These are phyloP conservation scores for Drosophila ercepeae DNA, from an alignment of 1,140 invertebrate genomes.

Conservation along the genomic window DNA sequence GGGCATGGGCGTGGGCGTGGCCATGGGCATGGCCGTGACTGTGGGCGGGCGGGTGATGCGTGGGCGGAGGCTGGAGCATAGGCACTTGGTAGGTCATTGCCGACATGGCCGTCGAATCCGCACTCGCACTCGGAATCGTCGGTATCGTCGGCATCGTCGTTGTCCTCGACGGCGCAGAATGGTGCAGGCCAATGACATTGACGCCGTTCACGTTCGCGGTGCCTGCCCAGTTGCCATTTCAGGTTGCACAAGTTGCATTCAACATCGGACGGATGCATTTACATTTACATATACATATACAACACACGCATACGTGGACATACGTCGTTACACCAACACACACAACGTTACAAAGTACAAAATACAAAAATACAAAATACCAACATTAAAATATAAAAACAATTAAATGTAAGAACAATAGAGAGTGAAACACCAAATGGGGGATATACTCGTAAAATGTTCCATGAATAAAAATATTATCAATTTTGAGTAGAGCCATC, in stretches of 20 bases:
- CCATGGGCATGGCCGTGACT: slow-evolving; percentile 30
- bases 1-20: slow-evolving; percentile 11
- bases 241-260: background rate
- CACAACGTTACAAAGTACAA: slow-evolving; percentile 27
- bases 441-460: background rate
- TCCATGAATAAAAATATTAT: background rate
- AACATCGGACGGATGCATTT: slow-evolving; percentile 47
- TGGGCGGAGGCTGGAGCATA: slow-evolving; percentile 25
- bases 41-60: slow-evolving; percentile 1
- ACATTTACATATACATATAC: slow-evolving; percentile 50
- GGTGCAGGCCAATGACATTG: slow-evolving; percentile 88
- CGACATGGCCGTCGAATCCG: slow-evolving; percentile 36
- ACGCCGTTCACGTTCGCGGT: slow-evolving; percentile 86
- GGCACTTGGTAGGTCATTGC: slow-evolving; percentile 55
- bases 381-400: slow-evolving; percentile 43
- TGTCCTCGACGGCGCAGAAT: slow-evolving; percentile 79
- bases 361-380: slow-evolving; percentile 19
- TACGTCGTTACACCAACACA: slow-evolving; percentile 41
- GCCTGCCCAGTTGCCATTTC: slow-evolving; percentile 78
- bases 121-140: slow-evolving; percentile 6
- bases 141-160: slow-evolving; percentile 20
- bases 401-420: slow-evolving; percentile 20
- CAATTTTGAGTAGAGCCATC: background rate
- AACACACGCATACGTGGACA: slow-evolving; percentile 44
- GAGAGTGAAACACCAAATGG: slow-evolving; percentile 13